Evolutionary conservation across 2,113 vertebrate species (phyloP).

Genomic region (Apaloderma vittatum): DNA sequence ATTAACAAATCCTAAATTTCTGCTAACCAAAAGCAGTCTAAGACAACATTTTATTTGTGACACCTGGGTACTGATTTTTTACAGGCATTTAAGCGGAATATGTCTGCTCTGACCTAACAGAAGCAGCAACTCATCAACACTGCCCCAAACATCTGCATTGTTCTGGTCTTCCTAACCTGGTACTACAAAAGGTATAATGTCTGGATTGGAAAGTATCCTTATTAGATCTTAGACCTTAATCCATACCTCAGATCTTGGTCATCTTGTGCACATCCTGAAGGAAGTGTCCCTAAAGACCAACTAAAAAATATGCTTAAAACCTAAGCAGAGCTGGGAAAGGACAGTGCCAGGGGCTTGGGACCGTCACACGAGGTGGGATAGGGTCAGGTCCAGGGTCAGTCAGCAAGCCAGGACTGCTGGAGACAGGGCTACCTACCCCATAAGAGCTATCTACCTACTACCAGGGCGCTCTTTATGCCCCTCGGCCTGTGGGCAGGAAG

Average conservation of each 20-base stretch:
- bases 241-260: not conserved
- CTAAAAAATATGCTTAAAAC: not conserved
- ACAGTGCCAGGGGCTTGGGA: not conserved
- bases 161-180: not conserved
- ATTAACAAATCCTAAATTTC: too few relatives aligned
- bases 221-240: not conserved
- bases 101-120: not conserved
- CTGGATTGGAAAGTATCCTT: not conserved
- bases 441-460: too few relatives aligned
- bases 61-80: not conserved
- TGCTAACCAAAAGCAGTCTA: too few relatives aligned
- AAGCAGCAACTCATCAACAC: not conserved
- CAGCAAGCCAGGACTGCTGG: not conserved
- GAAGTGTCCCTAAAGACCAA: not conserved
- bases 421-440: not conserved
- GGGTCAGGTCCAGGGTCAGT: not conserved
- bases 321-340: not conserved
- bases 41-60: too few relatives aligned
- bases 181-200: not conserved
- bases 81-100: not conserved
- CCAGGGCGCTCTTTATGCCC: not conserved
- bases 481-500: fast-evolving
- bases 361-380: fast-evolving
- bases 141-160: not conserved
- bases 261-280: not conserved